Base-by-base conservation (phyloP, 2,797 vertebrate genomes). In the Botia almorhae region DNA sequence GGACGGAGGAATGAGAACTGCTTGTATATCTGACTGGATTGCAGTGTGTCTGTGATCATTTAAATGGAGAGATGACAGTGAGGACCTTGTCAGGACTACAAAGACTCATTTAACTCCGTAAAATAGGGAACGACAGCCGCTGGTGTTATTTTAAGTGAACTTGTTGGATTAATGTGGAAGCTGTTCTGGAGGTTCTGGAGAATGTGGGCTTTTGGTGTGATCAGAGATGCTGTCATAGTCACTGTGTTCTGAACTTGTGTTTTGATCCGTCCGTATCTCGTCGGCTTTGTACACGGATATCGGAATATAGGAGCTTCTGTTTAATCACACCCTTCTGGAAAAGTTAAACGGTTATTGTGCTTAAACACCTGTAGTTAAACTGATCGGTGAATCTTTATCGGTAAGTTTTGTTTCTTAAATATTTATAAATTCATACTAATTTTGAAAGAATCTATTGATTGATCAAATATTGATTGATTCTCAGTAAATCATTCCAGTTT, bases 161-260 rank as follows among this genome's bases (percentile, higher is more conserved):
- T 78, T 78, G 26, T 69, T 61, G 68, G 56, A 78, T 72, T 64
- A 26, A 11, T 26, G 65, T 50, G 39, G 43, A 69, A 69, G 65
- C 65, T 69, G 65, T 7, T 7, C 26, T 16, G 76, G 26, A 61
- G 76, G 39, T 69, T 69, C 63, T 69, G 76, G 39, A 77, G 43
- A 33, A 33, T 36, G 43, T 14, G 21, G 39, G 23, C 23, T 63
- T 64, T 33, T 68, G 53, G 6, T 21, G 26, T 7, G 14, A 26
- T 67, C 33, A 14, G 13, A 61, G 58, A 61, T 7, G 21, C 58
- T 68, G 19, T 29, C 7, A 48, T 69, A 19, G 23, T 68, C 3
- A 19, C 21, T 68, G 14, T n/a, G 53, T 46, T 64, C 39, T 33
- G 17, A n/a, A 65, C 33, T 65, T 26, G 23, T 26, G 23, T 26